Evolutionary conservation across 2,113 vertebrate species (phyloP).

Genomic region (Calidris pygmaea): DNA sequence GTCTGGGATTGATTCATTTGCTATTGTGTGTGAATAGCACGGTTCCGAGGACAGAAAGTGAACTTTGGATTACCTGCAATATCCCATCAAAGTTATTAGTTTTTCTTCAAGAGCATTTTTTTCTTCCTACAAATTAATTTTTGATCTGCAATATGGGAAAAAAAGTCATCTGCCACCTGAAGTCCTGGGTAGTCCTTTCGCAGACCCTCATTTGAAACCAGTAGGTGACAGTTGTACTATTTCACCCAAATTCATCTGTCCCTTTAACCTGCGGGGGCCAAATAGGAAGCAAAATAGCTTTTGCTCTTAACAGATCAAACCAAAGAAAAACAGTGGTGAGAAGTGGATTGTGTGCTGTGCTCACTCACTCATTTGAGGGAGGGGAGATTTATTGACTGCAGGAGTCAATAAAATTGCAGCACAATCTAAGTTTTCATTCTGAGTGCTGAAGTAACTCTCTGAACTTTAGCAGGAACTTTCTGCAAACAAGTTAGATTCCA

Average conservation of each 20-base stretch:
- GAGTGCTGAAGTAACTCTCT: background rate
- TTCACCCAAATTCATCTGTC: slow-evolving; percentile 38
- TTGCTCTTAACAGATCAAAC: slow-evolving; percentile 28
- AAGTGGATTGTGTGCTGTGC: background rate
- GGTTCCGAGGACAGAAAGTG: background rate
- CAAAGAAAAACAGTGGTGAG: slow-evolving; percentile 30
- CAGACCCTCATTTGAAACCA: slow-evolving; percentile 5
- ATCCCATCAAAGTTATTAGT: background rate
- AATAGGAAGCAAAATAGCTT: slow-evolving; percentile 30
- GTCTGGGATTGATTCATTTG: background rate
- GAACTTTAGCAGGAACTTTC: background rate
- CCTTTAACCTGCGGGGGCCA: slow-evolving; percentile 9
- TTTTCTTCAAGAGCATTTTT: background rate
- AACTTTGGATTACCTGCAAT: background rate
- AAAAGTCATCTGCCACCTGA: background rate
- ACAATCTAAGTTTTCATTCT: background rate
- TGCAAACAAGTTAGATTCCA: background rate
- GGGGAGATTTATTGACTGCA: slow-evolving; percentile 15
- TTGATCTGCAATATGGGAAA: background rate
- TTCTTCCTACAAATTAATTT: background rate
- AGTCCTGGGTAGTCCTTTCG: background rate
- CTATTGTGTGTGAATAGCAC: background rate
- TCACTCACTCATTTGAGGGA: background rate
- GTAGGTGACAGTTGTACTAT: slow-evolving; percentile 14
- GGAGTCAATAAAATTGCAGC: slow-evolving; percentile 6